Base-by-base conservation (phyloP, 2,113 vertebrate species). In the Lagenorhynchus albirostris region DNA sequence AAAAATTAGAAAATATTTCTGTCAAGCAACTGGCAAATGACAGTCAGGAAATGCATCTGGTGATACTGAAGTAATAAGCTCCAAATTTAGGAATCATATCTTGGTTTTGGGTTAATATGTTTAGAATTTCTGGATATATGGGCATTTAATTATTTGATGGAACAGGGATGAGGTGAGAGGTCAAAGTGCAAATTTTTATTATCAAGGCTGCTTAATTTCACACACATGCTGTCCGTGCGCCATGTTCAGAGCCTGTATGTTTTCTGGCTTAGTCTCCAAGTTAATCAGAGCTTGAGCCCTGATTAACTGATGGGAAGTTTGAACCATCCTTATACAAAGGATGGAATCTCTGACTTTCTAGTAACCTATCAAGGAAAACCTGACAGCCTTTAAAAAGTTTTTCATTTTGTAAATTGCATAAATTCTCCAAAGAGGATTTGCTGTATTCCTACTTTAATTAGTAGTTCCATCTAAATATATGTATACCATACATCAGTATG, bases 101-200 rank as follows among this genome's bases (percentile, higher is more conserved):
- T 96, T 89, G 41, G 20, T 38, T 95, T 80, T 60, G 85, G 53
- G 20, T 77, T 67, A 89, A 70, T 94, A 26, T 62, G 92, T 87
- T 92, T 73, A 89, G 20, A 47, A 47, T 83, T 87, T 77, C 29
- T 70, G 33, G 11, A 2, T 87, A 13, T 74, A 18, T 87, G 18
- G 47, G 18, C 4, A 31, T 18, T 89, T 74, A 80, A 82, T 86
- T 90, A 70, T 36, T 84, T 79, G 36, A 47, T 91, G 6, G 10
- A 81, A 62, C 7, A 58, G 31, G 36, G 15, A 44, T 87, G 62
- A 84, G 21, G 38, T 47, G 44, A 47, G 44, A 47, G 10, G 44
- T 47, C 4, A 73, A 25, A 14, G 76, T 80, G 36, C 3, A 58
- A 10, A 65, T 38, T 47, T 15, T 63, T 76, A n/a, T 36, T 41